These are phyloP conservation scores for Actinostola sp. DNA, from an alignment of 92 coral and sea anemone species.

Conservation along the genomic window DNA sequence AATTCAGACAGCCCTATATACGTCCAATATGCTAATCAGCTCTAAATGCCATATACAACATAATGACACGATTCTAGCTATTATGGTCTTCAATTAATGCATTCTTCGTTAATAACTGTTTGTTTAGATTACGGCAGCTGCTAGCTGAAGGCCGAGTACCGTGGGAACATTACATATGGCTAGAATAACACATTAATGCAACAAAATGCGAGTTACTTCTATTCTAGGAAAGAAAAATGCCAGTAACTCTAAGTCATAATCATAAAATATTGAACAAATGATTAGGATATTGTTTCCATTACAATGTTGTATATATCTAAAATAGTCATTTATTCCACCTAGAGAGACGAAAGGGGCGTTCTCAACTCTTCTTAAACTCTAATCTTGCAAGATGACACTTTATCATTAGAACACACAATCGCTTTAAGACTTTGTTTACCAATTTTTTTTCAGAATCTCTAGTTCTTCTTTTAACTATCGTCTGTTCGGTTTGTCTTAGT, in stretches of 20 bases:
- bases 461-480: conserved; percentile 12
- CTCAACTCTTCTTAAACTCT: no score
- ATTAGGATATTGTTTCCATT: background rate
- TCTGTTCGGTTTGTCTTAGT: no score
- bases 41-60: conserved; percentile 66
- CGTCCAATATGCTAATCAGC: conserved; percentile 79
- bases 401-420: conserved; percentile 20
- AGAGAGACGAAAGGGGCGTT: no score
- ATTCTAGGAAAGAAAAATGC: conserved; percentile 10
- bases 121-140: conserved; percentile 90
- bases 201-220: conserved; percentile 37
- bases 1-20: conserved; percentile 40
- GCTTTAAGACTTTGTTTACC: conserved; percentile 34
- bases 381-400: background rate
- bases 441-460: conserved; percentile 22
- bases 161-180: conserved; percentile 90
- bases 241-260: conserved; percentile 15
- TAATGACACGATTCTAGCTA: conserved; percentile 67
- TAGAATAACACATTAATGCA: conserved; percentile 38
- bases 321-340: no score
- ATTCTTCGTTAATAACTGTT: conserved; percentile 85
- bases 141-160: conserved; percentile 60
- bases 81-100: conserved; percentile 74
- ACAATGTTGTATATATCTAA: background rate
- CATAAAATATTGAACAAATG: background rate